A percentile compares a stretch with the other conserved stretches of the same genome.
Evolutionary conservation across 1,140 invertebrate species (phyloP).

Genomic region (Schmidtea mediterranea): DNA sequence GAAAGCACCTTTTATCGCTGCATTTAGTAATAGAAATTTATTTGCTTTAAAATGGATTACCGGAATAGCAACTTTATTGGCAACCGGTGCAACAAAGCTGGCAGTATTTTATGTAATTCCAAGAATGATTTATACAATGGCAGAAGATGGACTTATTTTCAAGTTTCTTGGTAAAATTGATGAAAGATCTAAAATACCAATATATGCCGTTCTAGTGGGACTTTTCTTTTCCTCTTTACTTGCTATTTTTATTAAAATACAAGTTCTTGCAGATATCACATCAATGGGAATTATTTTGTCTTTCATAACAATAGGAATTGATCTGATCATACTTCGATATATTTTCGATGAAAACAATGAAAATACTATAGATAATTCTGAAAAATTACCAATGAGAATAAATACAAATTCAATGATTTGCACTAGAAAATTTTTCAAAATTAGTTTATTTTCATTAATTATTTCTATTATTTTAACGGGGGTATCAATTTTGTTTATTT

Average conservation of each 20-base stretch:
- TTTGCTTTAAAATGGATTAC: conserved; percentile 7
- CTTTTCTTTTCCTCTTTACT: conserved; percentile 6
- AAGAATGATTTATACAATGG: conserved; percentile 9
- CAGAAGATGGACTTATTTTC: conserved; percentile 10
- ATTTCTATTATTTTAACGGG: too few species aligned
- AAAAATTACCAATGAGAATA: too few species aligned
- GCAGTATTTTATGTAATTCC: conserved; percentile 8
- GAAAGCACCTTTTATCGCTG: conserved; percentile 9
- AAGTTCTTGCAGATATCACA: conserved; percentile 8
- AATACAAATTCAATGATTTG: too few species aligned
- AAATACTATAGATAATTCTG: too few species aligned
- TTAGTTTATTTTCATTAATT: too few species aligned
- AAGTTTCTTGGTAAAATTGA: conserved; percentile 8
- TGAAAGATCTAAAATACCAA: conserved; percentile 6
- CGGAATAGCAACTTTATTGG: conserved; percentile 8
- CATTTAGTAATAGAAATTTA: conserved; percentile 5
- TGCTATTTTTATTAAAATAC: conserved; percentile 9
- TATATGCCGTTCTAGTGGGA: conserved; percentile 7
- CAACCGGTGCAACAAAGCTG: conserved; percentile 44
- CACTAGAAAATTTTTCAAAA: too few species aligned
- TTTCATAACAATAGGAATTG: background rate
- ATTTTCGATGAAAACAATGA: background rate
- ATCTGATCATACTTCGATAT: conserved; percentile 5
- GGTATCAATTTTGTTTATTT: too few species aligned
- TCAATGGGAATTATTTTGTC: conserved; percentile 8